Evolutionary conservation across 2,113 vertebrate species (phyloP), one percentile per base, ranked within the genome.

Genomic region (Callocephalon fimbriatum): DNA sequence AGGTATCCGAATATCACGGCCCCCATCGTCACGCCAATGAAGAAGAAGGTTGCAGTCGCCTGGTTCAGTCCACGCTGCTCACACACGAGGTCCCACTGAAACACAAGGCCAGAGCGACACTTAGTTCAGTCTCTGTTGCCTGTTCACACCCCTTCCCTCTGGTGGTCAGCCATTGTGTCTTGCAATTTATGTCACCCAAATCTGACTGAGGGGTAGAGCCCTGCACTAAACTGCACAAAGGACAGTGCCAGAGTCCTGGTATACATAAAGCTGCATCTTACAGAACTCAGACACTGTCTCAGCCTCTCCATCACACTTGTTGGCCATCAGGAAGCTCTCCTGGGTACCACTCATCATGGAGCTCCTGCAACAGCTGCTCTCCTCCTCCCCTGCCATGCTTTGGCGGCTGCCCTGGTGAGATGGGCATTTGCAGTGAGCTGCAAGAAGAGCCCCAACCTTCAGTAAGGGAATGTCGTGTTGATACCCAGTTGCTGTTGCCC

Each of bases 31-130:
- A 99, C 98, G 0, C 99, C 99, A 3, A 97, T 62, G 77, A 99
- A 99, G 96, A 99, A 99, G 86, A 98, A 93, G 27, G 99, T 99
- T 32, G 98, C 99, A 0, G 98, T 96, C 0, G 97, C 98, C 87
- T 98, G 98, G 93, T 98, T 99, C 96, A 99, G 96, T 77, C 98
- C 96, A n/a, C 98, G 99, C 72, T 92, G 98, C 83, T 98, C 96
- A 14, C 99, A 99, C 81, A 99, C 99, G 1, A 99, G 98, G 96
- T 99, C 98, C 99, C 99, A 99, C 99, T 99, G 97, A 54, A 96
- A 97, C 78, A 92, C 53, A 96, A 84, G 66, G 40, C 23, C 81
- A 65, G 47, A 82, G 32, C 3, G 16, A 75, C 45, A 29, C 38
- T 93, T 5, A 79, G 12, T 13, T 40, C 72, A 13, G 61, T 1